Evolutionary conservation across 1,140 invertebrate species (phyloP).

Genomic region (Magallana gigas): DNA sequence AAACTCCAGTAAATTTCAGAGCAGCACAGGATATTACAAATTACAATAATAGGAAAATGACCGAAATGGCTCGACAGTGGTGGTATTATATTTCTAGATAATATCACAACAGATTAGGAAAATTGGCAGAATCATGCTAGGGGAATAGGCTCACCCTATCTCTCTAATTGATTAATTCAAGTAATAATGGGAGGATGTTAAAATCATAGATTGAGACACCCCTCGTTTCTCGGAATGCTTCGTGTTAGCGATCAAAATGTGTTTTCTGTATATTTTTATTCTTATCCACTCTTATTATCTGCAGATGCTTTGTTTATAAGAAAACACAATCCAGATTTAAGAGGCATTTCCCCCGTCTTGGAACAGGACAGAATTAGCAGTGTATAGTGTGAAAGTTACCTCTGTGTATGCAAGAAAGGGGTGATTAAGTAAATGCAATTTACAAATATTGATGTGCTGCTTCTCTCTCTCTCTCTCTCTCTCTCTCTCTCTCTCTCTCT

Average conservation of each 20-base stretch:
- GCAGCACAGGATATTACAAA: background rate
- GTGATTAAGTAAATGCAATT: no score
- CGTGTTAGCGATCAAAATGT: constrained; percentile 13
- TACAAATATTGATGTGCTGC: no score
- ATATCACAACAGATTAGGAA: constrained; percentile 4
- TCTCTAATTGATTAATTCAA: constrained; percentile 21
- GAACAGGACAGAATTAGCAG: background rate
- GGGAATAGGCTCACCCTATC: background rate
- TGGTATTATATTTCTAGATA: constrained; percentile 29
- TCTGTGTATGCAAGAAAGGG: no score
- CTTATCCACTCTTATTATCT: constrained; percentile 32
- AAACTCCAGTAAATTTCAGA: background rate
- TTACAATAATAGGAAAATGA: constrained; percentile 28
- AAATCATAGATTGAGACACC: background rate
- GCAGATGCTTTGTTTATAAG: constrained; percentile 31
- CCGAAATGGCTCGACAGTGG: constrained; percentile 25
- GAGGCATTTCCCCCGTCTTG: background rate
- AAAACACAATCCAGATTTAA: constrained; percentile 33
- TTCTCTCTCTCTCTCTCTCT: no score
- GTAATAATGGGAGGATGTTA: background rate
- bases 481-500: no score
- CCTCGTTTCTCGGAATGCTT: constrained; percentile 20
- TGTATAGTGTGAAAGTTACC: background rate
- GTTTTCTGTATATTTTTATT: constrained; percentile 30
- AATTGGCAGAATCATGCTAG: background rate